Evolutionary conservation across 2,888 invertebrate species (phyloP).

Genomic region (Saturnia japonica): DNA sequence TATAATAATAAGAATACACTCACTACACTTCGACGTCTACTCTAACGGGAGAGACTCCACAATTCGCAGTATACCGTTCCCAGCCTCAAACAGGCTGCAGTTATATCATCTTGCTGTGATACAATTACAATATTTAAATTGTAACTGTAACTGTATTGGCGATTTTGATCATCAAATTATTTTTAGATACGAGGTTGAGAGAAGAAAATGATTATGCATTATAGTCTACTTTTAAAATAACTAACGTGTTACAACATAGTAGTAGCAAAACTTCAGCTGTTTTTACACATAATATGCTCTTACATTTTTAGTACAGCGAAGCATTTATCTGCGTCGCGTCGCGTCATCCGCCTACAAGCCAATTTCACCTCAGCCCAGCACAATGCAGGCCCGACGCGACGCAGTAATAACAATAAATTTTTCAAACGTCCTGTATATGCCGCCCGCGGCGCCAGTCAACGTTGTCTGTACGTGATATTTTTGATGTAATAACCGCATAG

Average conservation of each 20-base stretch:
- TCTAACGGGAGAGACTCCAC: too few species aligned
- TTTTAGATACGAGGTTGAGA: too few species aligned
- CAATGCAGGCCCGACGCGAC: slow-evolving; percentile 20
- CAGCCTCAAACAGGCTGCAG: too few species aligned
- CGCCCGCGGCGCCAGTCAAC: slow-evolving; percentile 48
- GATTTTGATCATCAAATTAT: too few species aligned
- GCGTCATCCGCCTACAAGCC: slow-evolving; percentile 19
- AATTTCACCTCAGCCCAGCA: slow-evolving; percentile 20
- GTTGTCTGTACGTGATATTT: slow-evolving; percentile 54
- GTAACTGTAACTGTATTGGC: too few species aligned
- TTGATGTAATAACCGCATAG: slow-evolving; percentile 47
- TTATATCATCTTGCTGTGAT: too few species aligned
- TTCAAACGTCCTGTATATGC: slow-evolving; percentile 45
- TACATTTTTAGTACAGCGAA: background rate
- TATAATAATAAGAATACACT: too few species aligned
- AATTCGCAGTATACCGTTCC: too few species aligned
- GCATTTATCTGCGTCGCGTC: slow-evolving; percentile 5
- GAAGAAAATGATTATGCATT: background rate
- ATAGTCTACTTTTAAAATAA: background rate
- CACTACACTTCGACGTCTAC: too few species aligned
- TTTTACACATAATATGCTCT: background rate
- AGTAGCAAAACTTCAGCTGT: background rate
- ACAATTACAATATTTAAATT: too few species aligned
- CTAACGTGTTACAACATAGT: background rate
- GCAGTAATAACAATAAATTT: slow-evolving; percentile 38